Evolutionary conservation across 2,797 vertebrate species (phyloP).

Genomic region (Anguilla megastoma): DNA sequence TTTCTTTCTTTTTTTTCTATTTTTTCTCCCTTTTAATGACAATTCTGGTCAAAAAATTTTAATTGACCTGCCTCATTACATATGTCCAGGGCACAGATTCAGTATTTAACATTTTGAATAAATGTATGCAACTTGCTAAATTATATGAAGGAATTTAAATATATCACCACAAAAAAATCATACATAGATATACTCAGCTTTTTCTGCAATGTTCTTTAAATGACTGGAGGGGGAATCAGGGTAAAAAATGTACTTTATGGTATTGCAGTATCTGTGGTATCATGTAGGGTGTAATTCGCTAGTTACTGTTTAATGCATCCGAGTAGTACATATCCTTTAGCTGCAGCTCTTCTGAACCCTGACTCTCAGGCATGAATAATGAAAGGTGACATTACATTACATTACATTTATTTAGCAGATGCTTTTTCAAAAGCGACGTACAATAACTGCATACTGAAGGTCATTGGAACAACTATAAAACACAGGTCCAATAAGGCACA

Average conservation of each 20-base stretch:
- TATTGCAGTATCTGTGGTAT: not conserved
- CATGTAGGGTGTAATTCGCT: too few relatives aligned
- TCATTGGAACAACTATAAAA: too few relatives aligned
- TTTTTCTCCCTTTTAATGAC: too few relatives aligned
- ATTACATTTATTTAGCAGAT: too few relatives aligned
- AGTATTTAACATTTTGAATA: not conserved
- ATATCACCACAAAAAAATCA: not conserved
- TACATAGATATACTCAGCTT: too few relatives aligned
- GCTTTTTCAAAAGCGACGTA: too few relatives aligned
- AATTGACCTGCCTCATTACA: not conserved
- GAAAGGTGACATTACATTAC: not conserved
- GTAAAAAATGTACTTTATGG: not conserved
- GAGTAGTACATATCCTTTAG: not conserved
- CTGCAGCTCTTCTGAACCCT: not conserved
- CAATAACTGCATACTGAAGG: too few relatives aligned
- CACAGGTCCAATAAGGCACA: too few relatives aligned
- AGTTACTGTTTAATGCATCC: not conserved
- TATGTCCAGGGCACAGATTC: too few relatives aligned
- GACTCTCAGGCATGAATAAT: not conserved
- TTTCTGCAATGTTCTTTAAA: not conserved
- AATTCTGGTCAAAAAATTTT: not conserved
- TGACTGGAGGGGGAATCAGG: not conserved
- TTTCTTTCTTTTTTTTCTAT: not conserved
- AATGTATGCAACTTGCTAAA: not conserved
- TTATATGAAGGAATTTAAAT: not conserved